Base-by-base conservation (phyloP, 2,888 invertebrate genomes). In the Platerodrilus igneus region DNA sequence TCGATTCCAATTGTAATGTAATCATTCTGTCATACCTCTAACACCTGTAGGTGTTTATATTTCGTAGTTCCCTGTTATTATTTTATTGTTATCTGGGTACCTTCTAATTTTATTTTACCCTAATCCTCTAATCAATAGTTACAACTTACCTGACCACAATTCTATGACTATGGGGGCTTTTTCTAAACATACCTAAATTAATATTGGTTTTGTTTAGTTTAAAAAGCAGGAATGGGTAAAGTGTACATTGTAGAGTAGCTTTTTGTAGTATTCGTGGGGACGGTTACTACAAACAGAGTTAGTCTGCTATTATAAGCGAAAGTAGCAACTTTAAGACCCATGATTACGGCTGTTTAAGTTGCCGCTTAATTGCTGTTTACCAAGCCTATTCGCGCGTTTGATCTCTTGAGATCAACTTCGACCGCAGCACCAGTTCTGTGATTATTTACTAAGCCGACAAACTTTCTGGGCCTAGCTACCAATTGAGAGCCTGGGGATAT, bases 281-380 rank as follows among this genome's bases (percentile, higher is more conserved):
- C 40, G 45, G 55, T 48, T 51, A 57, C 58, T 60, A 63, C 62
- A 61, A 60, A 60, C 58, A 62, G 53, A 59, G 60, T 56, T 63
- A 58, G 56, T 53, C 60, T 63, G 60, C 65, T 59, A 66, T 66
- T 66, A 66, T 61, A 58, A 64, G 62, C 63, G 64, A 67, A 67
- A 67, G 67, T 66, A 67, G 67, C 66, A 63, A 63, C 63, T 64
- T n/a, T 62, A 64, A 64, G 63, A 58, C 63, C 63, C 62, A 52
- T 66, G 66, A 66, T 66, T 66, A 66, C 63, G 62, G 65, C 63
- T 64, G 65, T 65, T 64, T 65, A 64, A 65, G 62, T 67, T 62
- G 66, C 64, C 65, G 63, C 63, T 66, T 67, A 67, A 66, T 66
- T 67, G 67, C 66, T 66, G 66, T 66, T 67, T 66, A 66, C 66